Base-by-base conservation (phyloP, 2,113 vertebrate genomes). In the Ophiodon elongatus region DNA sequence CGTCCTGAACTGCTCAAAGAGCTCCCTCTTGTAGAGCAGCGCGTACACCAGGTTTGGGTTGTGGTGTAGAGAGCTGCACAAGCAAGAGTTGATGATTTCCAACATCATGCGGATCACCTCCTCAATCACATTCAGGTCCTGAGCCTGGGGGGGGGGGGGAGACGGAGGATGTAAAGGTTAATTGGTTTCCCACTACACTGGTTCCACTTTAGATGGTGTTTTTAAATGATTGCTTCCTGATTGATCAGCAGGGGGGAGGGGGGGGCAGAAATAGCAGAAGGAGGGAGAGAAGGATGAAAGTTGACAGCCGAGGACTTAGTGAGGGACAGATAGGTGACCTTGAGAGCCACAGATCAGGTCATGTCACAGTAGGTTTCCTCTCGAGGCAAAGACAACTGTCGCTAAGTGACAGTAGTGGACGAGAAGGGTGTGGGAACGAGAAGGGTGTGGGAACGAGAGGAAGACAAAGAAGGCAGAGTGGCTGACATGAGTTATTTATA, bases 41-140 rank as follows among this genome's bases (percentile, higher is more conserved):
- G 97, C 97, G 0, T 99, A 99, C 14, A 99, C 97, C 94, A 99
- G 82, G 94, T 99, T 99, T 0, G 98, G 98, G 90, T 99, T 99
- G 95, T 99, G 98, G 73, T 99, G 98, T 3, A 99, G 96, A 0
- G 98, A 99, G 81, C 96, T 98, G 68, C 96, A 96, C 89, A 99
- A 92, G 93, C 98, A 99, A 63, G 98, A 99, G 94, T 99, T 99
- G 94, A 99, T 99, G 88, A 99, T 99, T 94, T 99, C 98, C 85
- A 99, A 75, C 97, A 99, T 97, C 98, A 99, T 99, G 43, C 98
- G 95, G 93, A 99, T 99, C 92, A 99, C 98, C 85, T 99, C 98
- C 90, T 99, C 98, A 0, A 99, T 99, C 92, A 99, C 98, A 45
- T 95, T 99, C 79, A 99, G 94, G 88, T 99, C 98, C 90, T 99